A percentile compares a stretch with the other conserved stretches of the same genome.
These are phyloP conservation scores for Xestia c-nigrum DNA, from an alignment of 2,888 invertebrate genomes.

Conservation along the genomic window DNA sequence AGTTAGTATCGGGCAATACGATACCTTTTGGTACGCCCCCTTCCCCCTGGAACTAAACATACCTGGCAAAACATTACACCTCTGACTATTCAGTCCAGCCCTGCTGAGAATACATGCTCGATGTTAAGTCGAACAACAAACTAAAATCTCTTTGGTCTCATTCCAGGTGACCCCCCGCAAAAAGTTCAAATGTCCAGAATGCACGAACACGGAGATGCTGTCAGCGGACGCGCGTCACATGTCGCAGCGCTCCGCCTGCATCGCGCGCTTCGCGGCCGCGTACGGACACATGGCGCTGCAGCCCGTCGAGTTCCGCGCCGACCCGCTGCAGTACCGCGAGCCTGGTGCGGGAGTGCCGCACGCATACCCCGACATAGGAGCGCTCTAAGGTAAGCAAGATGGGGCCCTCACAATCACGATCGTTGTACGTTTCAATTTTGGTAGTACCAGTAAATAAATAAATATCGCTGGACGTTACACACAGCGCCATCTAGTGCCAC, in stretches of 20 bases:
- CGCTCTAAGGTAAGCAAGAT: conserved; percentile 91
- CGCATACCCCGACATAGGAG: conserved; percentile 96
- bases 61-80: background rate
- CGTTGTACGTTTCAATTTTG: too few species aligned
- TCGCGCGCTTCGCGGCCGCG: conserved; percentile 94
- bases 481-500: too few species aligned
- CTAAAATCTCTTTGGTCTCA: background rate
- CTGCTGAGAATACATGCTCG: background rate
- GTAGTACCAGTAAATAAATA: background rate
- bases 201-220: conserved; percentile 97
- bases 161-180: conserved; percentile 97
- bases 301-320: conserved; percentile 97
- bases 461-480: too few species aligned
- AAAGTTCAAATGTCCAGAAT: conserved; percentile 99
- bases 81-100: background rate
- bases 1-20: too few species aligned
- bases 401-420: conserved; percentile 40
- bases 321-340: conserved; percentile 98
- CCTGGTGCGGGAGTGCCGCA: conserved; percentile 96
- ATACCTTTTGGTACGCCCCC: too few species aligned
- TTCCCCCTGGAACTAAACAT: too few species aligned
- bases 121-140: background rate
- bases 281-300: conserved; percentile 97
- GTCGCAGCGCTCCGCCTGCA: conserved; percentile 97
- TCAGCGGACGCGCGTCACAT: conserved; percentile 98